Conservation (phyloP, 2,113 vertebrate species). For the Struthio camelus region DNA sequence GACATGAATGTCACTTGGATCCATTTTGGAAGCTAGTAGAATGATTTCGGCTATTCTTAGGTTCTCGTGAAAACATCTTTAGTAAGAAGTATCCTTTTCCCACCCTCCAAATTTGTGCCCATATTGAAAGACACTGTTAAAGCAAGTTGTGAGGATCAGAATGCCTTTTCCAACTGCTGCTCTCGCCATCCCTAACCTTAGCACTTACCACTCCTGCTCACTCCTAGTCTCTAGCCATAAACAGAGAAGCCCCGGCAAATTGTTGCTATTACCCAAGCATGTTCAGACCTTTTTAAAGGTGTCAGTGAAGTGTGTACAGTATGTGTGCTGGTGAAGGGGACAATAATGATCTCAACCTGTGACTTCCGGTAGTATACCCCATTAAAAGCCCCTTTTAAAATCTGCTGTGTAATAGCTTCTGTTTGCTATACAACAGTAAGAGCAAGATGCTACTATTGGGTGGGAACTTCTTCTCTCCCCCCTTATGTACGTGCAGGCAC, state of each 20-base stretch:
- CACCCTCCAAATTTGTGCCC: neutral
- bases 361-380: neutral
- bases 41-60: constrained; percentile 9
- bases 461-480: neutral
- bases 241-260: constrained; percentile 1
- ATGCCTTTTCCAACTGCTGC: neutral
- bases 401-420: neutral
- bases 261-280: neutral
- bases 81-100: neutral
- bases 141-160: neutral
- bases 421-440: neutral
- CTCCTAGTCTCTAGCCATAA: neutral
- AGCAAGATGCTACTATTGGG: neutral
- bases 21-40: neutral
- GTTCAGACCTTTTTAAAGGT: constrained; percentile 8
- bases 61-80: neutral
- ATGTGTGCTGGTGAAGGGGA: neutral
- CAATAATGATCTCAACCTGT: neutral
- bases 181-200: neutral
- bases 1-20: neutral
- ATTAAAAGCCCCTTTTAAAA: neutral
- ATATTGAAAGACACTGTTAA: neutral
- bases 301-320: neutral
- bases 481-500: neutral
- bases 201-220: neutral